Percentiles rank a stretch among this genome's conserved stretches.
phyloP scores from a whole-genome alignment of 2,888 invertebrate genomes.

The Scaptomyza cyrtandrae region DNA sequence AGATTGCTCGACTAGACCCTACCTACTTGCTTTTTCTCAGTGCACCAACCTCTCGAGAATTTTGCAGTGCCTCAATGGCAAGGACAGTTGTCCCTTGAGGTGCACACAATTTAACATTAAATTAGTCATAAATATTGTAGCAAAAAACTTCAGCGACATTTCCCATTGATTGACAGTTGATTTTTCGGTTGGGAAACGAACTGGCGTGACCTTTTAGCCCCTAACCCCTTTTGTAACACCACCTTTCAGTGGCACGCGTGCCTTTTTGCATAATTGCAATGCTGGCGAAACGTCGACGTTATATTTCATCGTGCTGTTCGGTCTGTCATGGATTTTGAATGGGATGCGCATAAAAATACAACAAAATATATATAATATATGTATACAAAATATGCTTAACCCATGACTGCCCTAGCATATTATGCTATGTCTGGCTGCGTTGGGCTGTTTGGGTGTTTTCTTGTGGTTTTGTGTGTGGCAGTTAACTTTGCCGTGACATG shows the following conservation, averaged over 20 bases:
- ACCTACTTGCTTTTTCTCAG: background rate
- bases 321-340: slow-evolving; percentile 46
- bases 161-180: slow-evolving; percentile 57
- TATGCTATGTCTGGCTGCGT: slow-evolving; percentile 15
- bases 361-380: slow-evolving; percentile 37
- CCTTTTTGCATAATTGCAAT: slow-evolving; percentile 66
- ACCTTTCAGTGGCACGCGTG: slow-evolving; percentile 12
- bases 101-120: slow-evolving; percentile 69
- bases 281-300: slow-evolving; percentile 29
- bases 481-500: slow-evolving; percentile 77
- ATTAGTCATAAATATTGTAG: slow-evolving; percentile 60
- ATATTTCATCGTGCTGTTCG: slow-evolving; percentile 48
- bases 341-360: slow-evolving; percentile 60
- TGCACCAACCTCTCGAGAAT: slow-evolving; percentile 7
- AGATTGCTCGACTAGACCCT: no score
- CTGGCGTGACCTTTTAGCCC: slow-evolving; percentile 37
- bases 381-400: slow-evolving; percentile 51
- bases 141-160: slow-evolving; percentile 57
- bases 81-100: slow-evolving; percentile 23
- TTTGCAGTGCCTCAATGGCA: slow-evolving; percentile 5
- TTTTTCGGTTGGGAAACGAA: background rate
- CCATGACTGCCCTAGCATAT: slow-evolving; percentile 35
- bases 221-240: background rate
- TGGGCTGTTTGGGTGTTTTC: slow-evolving; percentile 2
- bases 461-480: slow-evolving; percentile 51